Evolutionary conservation across 2,888 invertebrate species (phyloP), one percentile per base, ranked within the genome.

Genomic region (Adelognathus sp.): DNA sequence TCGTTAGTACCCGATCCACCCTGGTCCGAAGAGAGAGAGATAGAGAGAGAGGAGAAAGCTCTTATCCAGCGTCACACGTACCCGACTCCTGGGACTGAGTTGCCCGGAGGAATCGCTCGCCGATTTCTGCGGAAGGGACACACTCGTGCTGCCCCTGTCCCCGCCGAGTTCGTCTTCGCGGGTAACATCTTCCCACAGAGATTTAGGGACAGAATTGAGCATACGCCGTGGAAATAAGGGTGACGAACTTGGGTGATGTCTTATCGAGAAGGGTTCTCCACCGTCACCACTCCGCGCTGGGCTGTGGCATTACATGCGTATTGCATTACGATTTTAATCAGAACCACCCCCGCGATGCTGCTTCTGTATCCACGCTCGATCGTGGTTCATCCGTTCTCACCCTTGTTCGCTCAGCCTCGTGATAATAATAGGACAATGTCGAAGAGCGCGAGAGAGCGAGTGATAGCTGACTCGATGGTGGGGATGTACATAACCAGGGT

Each of bases 291-390:
- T 18, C 41, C 67, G 39, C 82, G 79, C 78, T 79, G 81, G 79
- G 82, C 81, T 83, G 81, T 83, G 81, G 82, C 84, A 83, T 84
- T 87, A 88, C 88, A 89, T 85, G 89, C 87, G 86, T 89, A 90
- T 90, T 89, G 89, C 89, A 90, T 90, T 90, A 90, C 89, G 88
- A 88, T 89, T 88, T 88, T 89, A 89, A 90, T 89, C 88, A 87
- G 86, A 71, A 76, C 54, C n/a, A n/a, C n/a, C n/a, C n/a, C 71
- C 63, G 52, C 73, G 70, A 39, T 64, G 74, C 36, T 21, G 39
- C 64, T 27, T n/a, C n/a, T n/a, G n/a, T n/a, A 21, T 64, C 78
- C 9, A n/a, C 36, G 54, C 41, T 41, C 56, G 61, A 21, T 6
- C 39, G 31, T 18, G 18, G 46, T 29, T 67, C 61, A 74, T 70